phyloP scores from a whole-genome alignment of 37 sponge, comb jelly and placozoan genomes.

The Mnemiopsis leidyi region DNA sequence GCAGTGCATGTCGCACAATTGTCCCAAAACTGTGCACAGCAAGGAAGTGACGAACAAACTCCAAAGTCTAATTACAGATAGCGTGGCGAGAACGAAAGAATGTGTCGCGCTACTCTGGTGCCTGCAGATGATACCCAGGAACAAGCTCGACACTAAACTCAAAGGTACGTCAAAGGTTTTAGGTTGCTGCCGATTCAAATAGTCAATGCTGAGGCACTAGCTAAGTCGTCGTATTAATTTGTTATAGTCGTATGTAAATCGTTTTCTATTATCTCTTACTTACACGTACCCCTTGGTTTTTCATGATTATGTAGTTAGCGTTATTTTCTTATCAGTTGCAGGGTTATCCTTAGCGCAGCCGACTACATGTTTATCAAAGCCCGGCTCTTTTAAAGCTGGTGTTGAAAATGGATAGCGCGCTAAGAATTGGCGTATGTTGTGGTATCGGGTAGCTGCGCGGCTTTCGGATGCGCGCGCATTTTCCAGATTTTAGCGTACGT shows the following conservation, averaged over 20 bases:
- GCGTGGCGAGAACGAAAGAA: neutral
- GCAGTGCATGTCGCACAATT: neutral
- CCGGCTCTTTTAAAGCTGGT: no score
- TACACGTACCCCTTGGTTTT: no score
- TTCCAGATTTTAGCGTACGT: no score
- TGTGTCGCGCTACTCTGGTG: slow-evolving; percentile 52
- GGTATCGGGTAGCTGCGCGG: neutral
- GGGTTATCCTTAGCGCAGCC: no score
- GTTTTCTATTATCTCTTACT: no score
- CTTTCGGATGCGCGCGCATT: neutral
- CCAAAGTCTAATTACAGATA: neutral
- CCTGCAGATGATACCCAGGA: neutral
- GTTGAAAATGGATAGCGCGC: neutral
- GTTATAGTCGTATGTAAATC: no score
- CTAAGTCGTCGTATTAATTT: no score
- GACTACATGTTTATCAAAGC: no score
- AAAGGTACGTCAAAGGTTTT: slow-evolving; percentile 4
- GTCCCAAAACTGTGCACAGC: slow-evolving; percentile 8
- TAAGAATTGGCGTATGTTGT: neutral
- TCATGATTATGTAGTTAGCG: no score
- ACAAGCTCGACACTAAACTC: slow-evolving; percentile 47
- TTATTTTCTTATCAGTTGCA: no score
- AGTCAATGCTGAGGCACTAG: no score
- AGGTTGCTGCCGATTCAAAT: no score
- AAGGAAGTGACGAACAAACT: neutral